phyloP scores from a whole-genome alignment of 2,113 vertebrate genomes.

The Myiagra hebetior region DNA sequence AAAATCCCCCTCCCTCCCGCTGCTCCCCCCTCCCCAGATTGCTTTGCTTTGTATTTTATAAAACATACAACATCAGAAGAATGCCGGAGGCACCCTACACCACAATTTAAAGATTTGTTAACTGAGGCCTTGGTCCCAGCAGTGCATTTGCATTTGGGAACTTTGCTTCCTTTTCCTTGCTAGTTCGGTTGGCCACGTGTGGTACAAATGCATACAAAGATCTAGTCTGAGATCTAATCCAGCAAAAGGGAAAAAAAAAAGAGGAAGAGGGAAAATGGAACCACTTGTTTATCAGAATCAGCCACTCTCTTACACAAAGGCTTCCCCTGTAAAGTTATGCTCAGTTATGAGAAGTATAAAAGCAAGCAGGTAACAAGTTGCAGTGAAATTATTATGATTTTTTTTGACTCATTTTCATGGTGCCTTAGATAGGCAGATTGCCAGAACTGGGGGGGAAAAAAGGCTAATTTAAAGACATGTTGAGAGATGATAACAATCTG shows the following conservation, averaged over 20 bases:
- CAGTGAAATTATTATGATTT: not conserved
- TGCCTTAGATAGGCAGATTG: constrained; percentile 3
- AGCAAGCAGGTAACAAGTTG: constrained; percentile 46
- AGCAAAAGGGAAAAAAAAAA: not conserved
- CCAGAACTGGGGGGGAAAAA: not conserved
- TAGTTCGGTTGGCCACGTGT: not conserved
- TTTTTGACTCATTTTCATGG: not conserved
- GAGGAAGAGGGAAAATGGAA: not conserved
- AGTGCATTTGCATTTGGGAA: constrained; percentile 56
- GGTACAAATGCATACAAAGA: constrained; percentile 12
- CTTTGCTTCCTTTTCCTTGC: constrained; percentile 14
- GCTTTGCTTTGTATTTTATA: constrained; percentile 42
- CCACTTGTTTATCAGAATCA: not conserved
- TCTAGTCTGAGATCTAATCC: not conserved
- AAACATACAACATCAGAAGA: constrained; percentile 62
- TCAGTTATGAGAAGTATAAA: constrained; percentile 41
- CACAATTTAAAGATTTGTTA: constrained; percentile 42
- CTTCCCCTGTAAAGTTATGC: constrained; percentile 46
- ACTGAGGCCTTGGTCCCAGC: constrained; percentile 65
- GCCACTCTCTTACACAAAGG: constrained; percentile 1
- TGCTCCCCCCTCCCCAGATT: not conserved
- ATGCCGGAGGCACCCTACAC: constrained; percentile 56
- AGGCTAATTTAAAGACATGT: not conserved
- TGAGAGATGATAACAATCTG: constrained; percentile 30
- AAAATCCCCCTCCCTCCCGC: constrained; percentile 17